Base-by-base conservation (phyloP, 2,113 vertebrate species). In the Xyliphius kryptos region DNA sequence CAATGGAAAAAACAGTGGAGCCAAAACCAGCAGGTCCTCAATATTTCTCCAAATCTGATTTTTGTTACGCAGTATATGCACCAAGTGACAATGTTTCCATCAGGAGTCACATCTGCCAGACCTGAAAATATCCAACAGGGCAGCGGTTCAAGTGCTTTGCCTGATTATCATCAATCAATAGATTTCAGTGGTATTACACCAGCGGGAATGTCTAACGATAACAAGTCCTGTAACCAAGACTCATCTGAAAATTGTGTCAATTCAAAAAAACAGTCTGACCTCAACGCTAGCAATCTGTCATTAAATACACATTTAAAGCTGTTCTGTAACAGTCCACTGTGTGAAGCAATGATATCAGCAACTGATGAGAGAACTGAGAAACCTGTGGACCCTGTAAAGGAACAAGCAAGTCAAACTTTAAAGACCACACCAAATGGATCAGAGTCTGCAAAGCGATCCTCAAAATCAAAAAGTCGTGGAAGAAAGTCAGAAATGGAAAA, bases 1-100 rank as follows among this genome's bases (percentile, higher is more conserved):
- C 80, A 84, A 73, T 84, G 83, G 83, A 75, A 75, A 71, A 68
- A 66, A 9, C 71, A 76, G 40, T 66, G 77, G 46, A 60, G 70
- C 22, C 58, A 48, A 32, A 65, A 72, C 54, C 66, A 43, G 7
- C 67, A 72, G 3, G 10, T 26, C 20, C 56, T 67, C 3, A 68
- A 50, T 9, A 43, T 54, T 10, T 68, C 65, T 38, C 69, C 69
- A 2, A 54, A 63, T 13, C 7, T 69, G 8, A 32, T 69, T 56
- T 69, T 62, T 46, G 36, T 68, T 26, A 50, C 66, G 0, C 57
- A 56, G 14, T 62, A 44, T 46, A 61, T 46, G n/a, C 53, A 66
- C 60, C 58, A 59, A 37, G 16, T 44, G n/a, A 12, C 41, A 50
- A 20, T 38, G 12, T 46, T 68, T 48, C 49, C 40, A 2, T 36